Base-by-base conservation (phyloP, 2,888 invertebrate species). In the Apamea anceps region DNA sequence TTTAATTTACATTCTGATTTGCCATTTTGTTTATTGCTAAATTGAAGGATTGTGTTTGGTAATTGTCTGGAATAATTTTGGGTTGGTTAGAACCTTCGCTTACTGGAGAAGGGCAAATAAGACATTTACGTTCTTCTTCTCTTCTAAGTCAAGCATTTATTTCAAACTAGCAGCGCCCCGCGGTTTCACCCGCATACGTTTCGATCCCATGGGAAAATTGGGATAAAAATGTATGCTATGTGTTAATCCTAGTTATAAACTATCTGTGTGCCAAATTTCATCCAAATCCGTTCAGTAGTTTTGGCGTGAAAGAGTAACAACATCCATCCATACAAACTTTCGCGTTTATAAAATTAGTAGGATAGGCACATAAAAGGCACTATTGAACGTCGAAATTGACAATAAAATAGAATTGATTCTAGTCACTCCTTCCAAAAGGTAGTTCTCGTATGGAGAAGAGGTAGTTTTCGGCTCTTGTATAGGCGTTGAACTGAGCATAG, bases 1-100 rank as follows among this genome's bases (percentile, higher is more conserved):
- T 85, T 83, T 77, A 77, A 81, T 87, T 82, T 81, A 76, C 77
- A 80, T 76, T 86, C 75, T 79, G 77, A 85, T 87, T 90, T 63
- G 51, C 72, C 77, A 80, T 80, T 82, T 82, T 67, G 67, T 80
- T 87, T 76, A 73, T 75, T 80, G 75, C 18, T 62, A 21, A 84
- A 86, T 73, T 80, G 12, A 63, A 8, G 13, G 48, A 45, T 74
- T 86, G 74, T 68, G 37, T 73, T 77, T 32, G 68, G n/a, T 51
- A 67, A 72, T 42, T 51, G 3, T 60, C 2, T 32, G 18, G 1
- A 54, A 57, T 37, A 48, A 60, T 73, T 62, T 7, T n/a, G 15
- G 8, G 45, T 28, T n/a, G 37, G 10, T 37, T 57, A 13, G 48
- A n/a, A 77, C 62, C 15, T 42, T 28, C 13, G 25, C n/a, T 8